These are phyloP conservation scores for Pygocentrus nattereri DNA, from an alignment of 2,797 vertebrate species.

Conservation along the genomic window DNA sequence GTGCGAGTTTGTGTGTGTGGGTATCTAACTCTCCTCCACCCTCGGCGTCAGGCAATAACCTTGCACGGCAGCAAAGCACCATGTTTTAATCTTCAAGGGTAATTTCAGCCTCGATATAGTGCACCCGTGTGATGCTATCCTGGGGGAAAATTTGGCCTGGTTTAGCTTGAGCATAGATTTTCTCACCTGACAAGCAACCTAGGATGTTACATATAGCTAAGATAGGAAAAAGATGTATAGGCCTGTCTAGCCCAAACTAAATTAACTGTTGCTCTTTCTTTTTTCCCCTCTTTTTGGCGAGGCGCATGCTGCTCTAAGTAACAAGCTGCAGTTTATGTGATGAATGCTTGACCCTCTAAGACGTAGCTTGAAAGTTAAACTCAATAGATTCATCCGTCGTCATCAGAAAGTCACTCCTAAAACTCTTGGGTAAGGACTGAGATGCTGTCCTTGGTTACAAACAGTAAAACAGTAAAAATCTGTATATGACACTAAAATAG, in stretches of 20 bases:
- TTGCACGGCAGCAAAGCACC: slow-evolving; percentile 32
- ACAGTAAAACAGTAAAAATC: too few species aligned
- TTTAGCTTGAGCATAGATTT: slow-evolving; percentile 59
- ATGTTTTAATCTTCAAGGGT: slow-evolving; percentile 58
- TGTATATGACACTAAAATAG: too few species aligned
- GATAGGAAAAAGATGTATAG: slow-evolving; percentile 45
- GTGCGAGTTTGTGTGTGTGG: slow-evolving; percentile 9
- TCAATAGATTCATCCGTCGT: background rate
- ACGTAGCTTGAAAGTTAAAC: background rate
- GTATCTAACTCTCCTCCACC: slow-evolving; percentile 9
- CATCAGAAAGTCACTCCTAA: background rate
- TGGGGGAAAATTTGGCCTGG: slow-evolving; percentile 56
- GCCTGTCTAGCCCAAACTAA: slow-evolving; percentile 38
- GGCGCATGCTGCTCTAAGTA: slow-evolving; percentile 6
- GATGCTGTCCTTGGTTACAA: slow-evolving; percentile 1
- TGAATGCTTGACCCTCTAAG: background rate
- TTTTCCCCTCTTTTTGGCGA: background rate
- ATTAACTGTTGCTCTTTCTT: slow-evolving; percentile 24
- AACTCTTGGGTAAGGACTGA: slow-evolving; percentile 30
- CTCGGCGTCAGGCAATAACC: slow-evolving; percentile 43
- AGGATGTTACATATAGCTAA: slow-evolving; percentile 48
- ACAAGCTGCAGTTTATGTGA: background rate
- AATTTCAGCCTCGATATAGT: slow-evolving; percentile 55
- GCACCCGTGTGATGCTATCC: slow-evolving; percentile 42
- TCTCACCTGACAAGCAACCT: slow-evolving; percentile 59